Evolutionary conservation across 2,113 vertebrate genomes (phyloP).

Genomic region (Menura novaehollandiae): DNA sequence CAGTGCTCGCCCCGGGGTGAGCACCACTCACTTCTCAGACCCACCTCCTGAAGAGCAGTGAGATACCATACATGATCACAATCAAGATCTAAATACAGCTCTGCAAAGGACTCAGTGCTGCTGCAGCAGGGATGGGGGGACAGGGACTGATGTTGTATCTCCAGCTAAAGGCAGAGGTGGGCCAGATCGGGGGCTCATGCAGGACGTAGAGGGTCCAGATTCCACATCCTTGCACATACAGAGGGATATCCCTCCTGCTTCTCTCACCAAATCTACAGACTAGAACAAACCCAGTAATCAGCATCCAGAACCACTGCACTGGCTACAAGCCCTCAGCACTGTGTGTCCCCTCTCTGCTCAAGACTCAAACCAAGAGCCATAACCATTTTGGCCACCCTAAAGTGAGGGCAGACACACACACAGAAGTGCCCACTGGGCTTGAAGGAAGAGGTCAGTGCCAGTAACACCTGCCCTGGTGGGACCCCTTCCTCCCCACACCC

Average conservation of each 20-base stretch:
- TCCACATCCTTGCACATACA: not conserved
- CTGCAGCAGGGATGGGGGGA: not conserved
- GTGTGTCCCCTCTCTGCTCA: not conserved
- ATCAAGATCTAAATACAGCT: not conserved
- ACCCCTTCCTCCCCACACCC: too few relatives aligned
- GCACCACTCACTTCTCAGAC: not conserved
- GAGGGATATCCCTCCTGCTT: not conserved
- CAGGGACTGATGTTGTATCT: fast-evolving
- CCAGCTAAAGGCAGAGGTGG: not conserved
- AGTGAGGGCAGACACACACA: not conserved
- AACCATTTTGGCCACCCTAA: not conserved
- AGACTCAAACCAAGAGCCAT: not conserved
- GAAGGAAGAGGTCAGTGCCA: not conserved
- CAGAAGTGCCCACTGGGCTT: not conserved
- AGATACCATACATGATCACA: too few relatives aligned
- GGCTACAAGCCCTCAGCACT: not conserved
- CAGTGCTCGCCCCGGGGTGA: fast-evolving
- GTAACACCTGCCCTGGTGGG: fast-evolving
- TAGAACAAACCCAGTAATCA: not conserved
- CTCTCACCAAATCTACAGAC: not conserved
- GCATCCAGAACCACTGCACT: not conserved
- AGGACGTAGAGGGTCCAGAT: not conserved
- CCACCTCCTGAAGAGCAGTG: not conserved
- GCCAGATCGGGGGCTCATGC: not conserved
- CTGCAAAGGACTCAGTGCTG: not conserved